Evolutionary conservation across 2,797 vertebrate species (phyloP).

Genomic region (Tokudaia muenninki): DNA sequence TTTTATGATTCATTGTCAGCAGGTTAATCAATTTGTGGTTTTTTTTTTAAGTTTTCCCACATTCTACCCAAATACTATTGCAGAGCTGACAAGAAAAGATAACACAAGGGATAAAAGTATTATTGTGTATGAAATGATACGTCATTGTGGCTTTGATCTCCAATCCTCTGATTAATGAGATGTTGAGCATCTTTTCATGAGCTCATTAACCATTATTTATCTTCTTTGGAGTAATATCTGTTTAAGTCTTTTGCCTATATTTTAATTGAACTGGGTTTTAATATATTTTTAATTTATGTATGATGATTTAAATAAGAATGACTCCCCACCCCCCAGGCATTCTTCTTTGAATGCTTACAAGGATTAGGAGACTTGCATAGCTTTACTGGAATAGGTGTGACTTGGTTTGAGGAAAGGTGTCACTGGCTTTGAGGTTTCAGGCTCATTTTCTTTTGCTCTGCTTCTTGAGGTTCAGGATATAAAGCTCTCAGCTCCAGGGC

Average conservation of each 20-base stretch:
- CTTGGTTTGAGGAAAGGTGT: neutral
- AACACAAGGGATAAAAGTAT: neutral
- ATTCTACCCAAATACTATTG: neutral
- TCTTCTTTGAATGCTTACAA: neutral
- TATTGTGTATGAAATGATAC: neutral
- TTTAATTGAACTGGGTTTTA: neutral
- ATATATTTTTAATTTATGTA: neutral
- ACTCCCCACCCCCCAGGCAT: neutral
- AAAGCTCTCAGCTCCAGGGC: neutral
- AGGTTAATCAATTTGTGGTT: neutral
- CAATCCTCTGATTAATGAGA: neutral
- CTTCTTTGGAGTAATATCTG: neutral
- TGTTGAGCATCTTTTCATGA: neutral
- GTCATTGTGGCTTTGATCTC: neutral
- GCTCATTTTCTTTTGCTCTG: neutral
- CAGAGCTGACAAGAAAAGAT: neutral
- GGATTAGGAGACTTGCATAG: neutral
- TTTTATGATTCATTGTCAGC: neutral
- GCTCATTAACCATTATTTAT: neutral
- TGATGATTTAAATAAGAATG: neutral
- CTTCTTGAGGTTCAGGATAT: neutral
- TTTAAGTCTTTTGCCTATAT: neutral
- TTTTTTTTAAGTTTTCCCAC: neutral
- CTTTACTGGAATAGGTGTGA: neutral
- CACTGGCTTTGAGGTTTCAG: neutral